Percentiles rank a stretch among this genome's conserved stretches.
Evolutionary conservation across 2,113 vertebrate species (phyloP).

Genomic region (Tragulus kanchil): DNA sequence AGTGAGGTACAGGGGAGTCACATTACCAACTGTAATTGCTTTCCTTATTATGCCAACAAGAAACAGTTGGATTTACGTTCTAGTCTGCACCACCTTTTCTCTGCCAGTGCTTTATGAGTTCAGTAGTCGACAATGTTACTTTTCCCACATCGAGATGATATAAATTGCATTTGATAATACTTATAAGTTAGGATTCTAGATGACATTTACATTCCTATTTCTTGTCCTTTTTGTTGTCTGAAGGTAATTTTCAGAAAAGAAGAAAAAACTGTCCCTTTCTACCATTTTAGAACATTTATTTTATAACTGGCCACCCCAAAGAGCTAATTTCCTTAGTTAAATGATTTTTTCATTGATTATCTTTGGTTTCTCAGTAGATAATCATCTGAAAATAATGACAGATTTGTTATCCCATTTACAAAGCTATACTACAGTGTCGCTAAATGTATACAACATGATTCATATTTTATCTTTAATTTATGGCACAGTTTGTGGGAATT

Average conservation of each 20-base stretch:
- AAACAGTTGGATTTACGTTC: not conserved
- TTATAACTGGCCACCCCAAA: not conserved
- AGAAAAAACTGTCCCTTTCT: not conserved
- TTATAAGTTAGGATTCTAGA: not conserved
- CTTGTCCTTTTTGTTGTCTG: not conserved
- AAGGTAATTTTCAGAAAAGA: not conserved
- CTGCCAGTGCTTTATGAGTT: not conserved
- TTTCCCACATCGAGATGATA: not conserved
- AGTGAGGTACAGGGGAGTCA: not conserved
- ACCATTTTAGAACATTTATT: not conserved
- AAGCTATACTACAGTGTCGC: not conserved
- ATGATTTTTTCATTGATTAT: not conserved
- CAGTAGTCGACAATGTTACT: not conserved
- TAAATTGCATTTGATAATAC: not conserved
- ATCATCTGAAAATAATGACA: slow-evolving; percentile 2
- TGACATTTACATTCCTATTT: not conserved
- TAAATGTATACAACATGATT: slow-evolving; percentile 40
- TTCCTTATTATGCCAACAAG: not conserved
- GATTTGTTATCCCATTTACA: not conserved
- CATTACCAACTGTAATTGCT: not conserved
- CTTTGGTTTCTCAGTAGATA: slow-evolving; percentile 13
- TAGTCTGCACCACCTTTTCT: not conserved
- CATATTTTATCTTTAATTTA: slow-evolving; percentile 18
- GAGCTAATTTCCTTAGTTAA: not conserved
- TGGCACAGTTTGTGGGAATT: slow-evolving; percentile 10